Conservation (phyloP, 2,797 vertebrate species). For the Uromys caudimaculatus region DNA sequence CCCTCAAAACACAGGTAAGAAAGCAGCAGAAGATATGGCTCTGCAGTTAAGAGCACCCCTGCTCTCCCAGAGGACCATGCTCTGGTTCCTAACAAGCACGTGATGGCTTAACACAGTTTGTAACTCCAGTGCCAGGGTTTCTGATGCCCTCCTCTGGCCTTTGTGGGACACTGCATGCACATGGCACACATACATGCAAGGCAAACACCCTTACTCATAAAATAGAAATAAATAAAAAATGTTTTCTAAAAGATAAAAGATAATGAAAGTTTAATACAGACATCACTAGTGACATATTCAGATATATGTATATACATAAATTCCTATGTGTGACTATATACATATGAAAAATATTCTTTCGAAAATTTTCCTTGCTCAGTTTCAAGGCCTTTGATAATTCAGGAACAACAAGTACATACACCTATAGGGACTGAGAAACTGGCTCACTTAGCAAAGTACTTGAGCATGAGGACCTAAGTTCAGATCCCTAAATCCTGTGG, state of each 20-base stretch:
- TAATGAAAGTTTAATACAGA: constrained; percentile 1
- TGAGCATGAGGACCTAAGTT: background rate
- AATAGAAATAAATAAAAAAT: background rate
- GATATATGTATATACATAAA: background rate
- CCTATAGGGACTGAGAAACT: background rate
- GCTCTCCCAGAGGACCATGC: background rate
- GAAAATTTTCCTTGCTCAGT: background rate
- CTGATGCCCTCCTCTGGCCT: background rate
- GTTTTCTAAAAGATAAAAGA: background rate
- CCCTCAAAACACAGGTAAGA: background rate
- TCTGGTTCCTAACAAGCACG: background rate
- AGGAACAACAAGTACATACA: background rate
- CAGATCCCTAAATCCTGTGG: too few species aligned
- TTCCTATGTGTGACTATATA: background rate
- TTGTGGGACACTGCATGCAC: background rate
- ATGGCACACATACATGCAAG: background rate
- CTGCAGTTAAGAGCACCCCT: background rate
- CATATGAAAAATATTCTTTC: background rate
- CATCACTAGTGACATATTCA: background rate
- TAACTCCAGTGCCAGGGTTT: background rate
- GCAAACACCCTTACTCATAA: background rate
- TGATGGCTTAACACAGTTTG: background rate
- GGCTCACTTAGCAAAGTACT: background rate
- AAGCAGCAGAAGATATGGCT: background rate
- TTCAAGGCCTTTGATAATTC: background rate